phyloP scores from a whole-genome alignment of 2,113 vertebrate species.

The Platichthys stellatus region DNA sequence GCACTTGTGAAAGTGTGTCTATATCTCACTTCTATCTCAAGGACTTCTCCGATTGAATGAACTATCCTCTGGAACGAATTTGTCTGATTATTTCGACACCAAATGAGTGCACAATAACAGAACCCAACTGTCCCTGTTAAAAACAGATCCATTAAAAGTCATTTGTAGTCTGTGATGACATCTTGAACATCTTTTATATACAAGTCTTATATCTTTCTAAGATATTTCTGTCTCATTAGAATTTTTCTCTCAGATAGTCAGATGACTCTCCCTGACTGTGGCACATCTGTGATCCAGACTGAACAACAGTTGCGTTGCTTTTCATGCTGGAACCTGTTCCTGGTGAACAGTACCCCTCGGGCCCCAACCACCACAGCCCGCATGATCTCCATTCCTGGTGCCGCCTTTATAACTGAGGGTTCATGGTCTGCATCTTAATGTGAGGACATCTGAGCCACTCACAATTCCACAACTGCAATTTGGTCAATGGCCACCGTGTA shows the following conservation, averaged over 20 bases:
- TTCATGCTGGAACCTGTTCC: slow-evolving; percentile 4
- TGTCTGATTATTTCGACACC: too few species aligned
- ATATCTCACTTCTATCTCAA: background rate
- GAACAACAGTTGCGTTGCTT: background rate
- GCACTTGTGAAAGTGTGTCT: background rate
- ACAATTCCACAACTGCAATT: background rate
- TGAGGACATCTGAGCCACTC: background rate
- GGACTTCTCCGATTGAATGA: too few species aligned
- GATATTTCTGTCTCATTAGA: too few species aligned
- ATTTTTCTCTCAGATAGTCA: background rate
- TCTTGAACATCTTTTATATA: too few species aligned
- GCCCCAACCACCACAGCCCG: background rate
- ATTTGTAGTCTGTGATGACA: too few species aligned
- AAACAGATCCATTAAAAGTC: too few species aligned
- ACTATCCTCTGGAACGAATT: too few species aligned
- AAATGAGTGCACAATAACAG: too few species aligned
- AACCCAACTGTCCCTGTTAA: too few species aligned
- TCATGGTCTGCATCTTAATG: slow-evolving; percentile 4
- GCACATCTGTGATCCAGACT: background rate
- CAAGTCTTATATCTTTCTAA: too few species aligned
- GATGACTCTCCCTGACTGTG: background rate
- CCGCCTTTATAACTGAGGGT: slow-evolving; percentile 13
- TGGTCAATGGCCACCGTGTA: too few species aligned
- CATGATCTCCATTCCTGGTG: background rate
- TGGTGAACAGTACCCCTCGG: background rate